Conservation (phyloP, 2,888 invertebrate genomes). For the Eristalis intricaria region DNA sequence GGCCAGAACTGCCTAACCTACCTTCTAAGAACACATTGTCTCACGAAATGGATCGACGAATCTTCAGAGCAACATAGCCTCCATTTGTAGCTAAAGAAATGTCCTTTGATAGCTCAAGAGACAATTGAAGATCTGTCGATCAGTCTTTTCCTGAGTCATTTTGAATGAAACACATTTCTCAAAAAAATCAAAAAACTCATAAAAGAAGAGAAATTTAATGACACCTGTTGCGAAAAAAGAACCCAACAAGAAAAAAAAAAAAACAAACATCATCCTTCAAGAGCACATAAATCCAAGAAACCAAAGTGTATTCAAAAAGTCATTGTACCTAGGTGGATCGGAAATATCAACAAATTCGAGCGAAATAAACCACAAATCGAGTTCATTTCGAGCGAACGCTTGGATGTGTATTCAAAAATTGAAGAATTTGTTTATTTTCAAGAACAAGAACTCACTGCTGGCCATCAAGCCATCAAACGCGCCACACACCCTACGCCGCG, state of each 20-base stretch:
- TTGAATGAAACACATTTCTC: neutral
- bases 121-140: too few species aligned
- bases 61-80: too few species aligned
- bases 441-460: conserved; percentile 27
- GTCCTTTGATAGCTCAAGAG: too few species aligned
- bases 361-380: neutral
- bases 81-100: too few species aligned
- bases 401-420: neutral
- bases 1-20: too few species aligned
- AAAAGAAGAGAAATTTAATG: neutral
- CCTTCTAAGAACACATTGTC: too few species aligned
- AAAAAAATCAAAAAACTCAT: neutral
- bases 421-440: conserved; percentile 51
- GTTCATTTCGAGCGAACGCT: neutral
- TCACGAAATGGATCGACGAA: too few species aligned
- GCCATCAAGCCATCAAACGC: conserved; percentile 9
- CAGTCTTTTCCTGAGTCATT: too few species aligned
- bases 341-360: conserved; percentile 14
- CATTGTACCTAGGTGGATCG: conserved; percentile 35
- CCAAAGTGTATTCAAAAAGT: conserved; percentile 10
- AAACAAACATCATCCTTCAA: neutral
- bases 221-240: neutral
- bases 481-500: conserved; percentile 11
- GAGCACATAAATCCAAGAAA: neutral
- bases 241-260: neutral